phyloP scores from a whole-genome alignment of 2,888 invertebrate genomes.

The Polyommatus iphigenia region DNA sequence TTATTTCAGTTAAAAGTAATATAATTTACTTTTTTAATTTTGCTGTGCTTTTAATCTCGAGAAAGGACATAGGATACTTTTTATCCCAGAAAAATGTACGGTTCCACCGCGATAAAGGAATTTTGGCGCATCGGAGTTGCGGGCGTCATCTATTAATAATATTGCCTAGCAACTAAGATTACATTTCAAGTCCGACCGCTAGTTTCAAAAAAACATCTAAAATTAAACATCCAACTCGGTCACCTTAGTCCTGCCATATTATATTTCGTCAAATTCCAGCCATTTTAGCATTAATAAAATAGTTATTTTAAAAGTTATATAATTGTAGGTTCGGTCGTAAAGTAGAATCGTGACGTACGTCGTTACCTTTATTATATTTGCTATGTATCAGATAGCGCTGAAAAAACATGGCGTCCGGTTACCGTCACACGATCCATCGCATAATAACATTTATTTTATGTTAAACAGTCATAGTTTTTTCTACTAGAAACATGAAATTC shows the following conservation, averaged over 20 bases:
- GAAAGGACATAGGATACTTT: too few species aligned
- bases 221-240: not conserved
- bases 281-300: not conserved
- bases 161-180: too few species aligned
- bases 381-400: slow-evolving; percentile 52
- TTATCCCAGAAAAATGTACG: too few species aligned
- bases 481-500: not conserved
- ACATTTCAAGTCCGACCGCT: not conserved
- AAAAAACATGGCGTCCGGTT: slow-evolving; percentile 51
- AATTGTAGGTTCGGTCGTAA: not conserved
- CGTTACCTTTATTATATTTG: slow-evolving; percentile 51
- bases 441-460: slow-evolving; percentile 33
- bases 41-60: too few species aligned
- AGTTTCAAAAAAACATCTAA: not conserved
- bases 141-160: too few species aligned
- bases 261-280: not conserved
- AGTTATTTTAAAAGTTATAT: not conserved
- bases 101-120: too few species aligned
- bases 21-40: too few species aligned
- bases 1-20: too few species aligned
- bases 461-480: slow-evolving; percentile 30
- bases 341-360: slow-evolving; percentile 41
- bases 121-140: too few species aligned
- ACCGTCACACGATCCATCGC: slow-evolving; percentile 44
- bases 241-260: not conserved